Percentiles rank a stretch among this genome's conserved stretches.
These are phyloP conservation scores for Sebastes oblongus DNA, from an alignment of 2,797 vertebrate genomes.

Conservation along the genomic window DNA sequence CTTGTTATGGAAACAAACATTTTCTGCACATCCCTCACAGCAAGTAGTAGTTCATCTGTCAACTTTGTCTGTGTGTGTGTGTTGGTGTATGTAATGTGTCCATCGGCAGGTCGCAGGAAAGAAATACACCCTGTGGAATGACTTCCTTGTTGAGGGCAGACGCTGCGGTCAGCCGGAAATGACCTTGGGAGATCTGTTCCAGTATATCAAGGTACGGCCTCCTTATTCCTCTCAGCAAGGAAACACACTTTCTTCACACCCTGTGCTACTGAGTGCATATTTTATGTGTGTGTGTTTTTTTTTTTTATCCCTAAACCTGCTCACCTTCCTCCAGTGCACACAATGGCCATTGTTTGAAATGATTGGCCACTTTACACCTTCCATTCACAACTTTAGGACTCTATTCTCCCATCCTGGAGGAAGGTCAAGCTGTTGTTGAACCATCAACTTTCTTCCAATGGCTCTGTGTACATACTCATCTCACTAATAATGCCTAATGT, in stretches of 20 bases:
- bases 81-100: constrained; percentile 63
- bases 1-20: constrained; percentile 16
- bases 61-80: constrained; percentile 7
- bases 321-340: constrained; percentile 49
- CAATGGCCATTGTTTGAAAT: constrained; percentile 55
- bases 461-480: not conserved
- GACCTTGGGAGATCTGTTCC: constrained; percentile 86
- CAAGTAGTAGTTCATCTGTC: constrained; percentile 50
- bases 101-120: constrained; percentile 81
- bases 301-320: constrained; percentile 17
- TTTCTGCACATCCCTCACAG: constrained; percentile 28
- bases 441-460: not conserved
- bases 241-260: constrained; percentile 44
- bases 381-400: constrained; percentile 6
- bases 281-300: constrained; percentile 8
- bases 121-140: constrained; percentile 85
- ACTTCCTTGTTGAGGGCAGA: constrained; percentile 80
- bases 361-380: constrained; percentile 34
- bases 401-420: not conserved
- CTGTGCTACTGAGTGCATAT: constrained; percentile 12
- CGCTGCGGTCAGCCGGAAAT: constrained; percentile 77
- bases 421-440: not conserved
- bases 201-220: constrained; percentile 84
- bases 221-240: constrained; percentile 31
- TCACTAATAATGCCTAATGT: not conserved